A percentile compares a stretch with the other conserved stretches of the same genome.
These are phyloP conservation scores for Megalopta genalis DNA, from an alignment of 1,140 invertebrate species.

Conservation along the genomic window DNA sequence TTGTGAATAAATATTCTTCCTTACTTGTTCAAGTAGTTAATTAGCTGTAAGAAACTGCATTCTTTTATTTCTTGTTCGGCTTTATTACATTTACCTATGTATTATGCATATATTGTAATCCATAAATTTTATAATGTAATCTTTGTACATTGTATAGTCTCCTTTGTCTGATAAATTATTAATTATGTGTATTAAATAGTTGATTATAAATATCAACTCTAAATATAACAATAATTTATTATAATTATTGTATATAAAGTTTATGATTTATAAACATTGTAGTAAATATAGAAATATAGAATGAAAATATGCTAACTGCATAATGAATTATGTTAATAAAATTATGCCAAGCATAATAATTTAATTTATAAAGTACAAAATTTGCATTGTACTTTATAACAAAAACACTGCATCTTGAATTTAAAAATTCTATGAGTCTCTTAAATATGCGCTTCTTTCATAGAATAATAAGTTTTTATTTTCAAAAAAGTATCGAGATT, in stretches of 20 bases:
- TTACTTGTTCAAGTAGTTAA: slow-evolving; percentile 31
- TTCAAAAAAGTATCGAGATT: neutral
- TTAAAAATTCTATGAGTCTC: neutral
- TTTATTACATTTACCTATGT: slow-evolving; percentile 21
- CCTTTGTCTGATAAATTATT: slow-evolving; percentile 1
- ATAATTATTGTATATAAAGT: slow-evolving; percentile 9
- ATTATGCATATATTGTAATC: slow-evolving; percentile 32
- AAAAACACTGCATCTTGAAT: slow-evolving; percentile 7
- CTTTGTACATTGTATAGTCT: slow-evolving; percentile 29
- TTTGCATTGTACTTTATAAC: slow-evolving; percentile 17
- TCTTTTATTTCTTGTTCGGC: slow-evolving; percentile 27
- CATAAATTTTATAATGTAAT: slow-evolving; percentile 28
- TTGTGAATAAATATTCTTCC: slow-evolving; percentile 22
- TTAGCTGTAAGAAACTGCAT: slow-evolving; percentile 37
- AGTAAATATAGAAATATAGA: neutral
- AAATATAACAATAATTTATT: slow-evolving; percentile 15
- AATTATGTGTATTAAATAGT: slow-evolving; percentile 29
- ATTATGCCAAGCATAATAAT: slow-evolving; percentile 9
- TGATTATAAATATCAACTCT: slow-evolving; percentile 3
- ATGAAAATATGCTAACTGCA: slow-evolving; percentile 35
- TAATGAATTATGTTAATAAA: slow-evolving; percentile 41
- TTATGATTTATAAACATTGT: slow-evolving; percentile 1
- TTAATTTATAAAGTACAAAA: slow-evolving; percentile 21
- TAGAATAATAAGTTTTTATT: neutral
- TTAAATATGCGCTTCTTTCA: slow-evolving; percentile 1